phyloP scores from a whole-genome alignment of 2,888 invertebrate genomes.

The Calameuta idolon region DNA sequence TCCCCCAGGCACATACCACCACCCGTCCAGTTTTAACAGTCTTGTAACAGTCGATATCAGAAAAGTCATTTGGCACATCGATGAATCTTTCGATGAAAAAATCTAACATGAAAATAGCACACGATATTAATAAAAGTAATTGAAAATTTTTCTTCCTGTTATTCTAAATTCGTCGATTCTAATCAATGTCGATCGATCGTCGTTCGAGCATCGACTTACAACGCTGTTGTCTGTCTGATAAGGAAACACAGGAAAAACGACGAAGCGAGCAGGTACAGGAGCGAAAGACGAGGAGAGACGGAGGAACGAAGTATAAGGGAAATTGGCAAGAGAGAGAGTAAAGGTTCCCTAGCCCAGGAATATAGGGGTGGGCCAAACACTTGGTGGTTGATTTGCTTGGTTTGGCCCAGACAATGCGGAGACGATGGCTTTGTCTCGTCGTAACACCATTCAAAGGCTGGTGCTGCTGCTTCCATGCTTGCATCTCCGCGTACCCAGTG shows the following conservation, averaged over 20 bases:
- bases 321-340: conserved; percentile 7
- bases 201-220: too few species aligned
- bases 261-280: not conserved
- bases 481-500: conserved; percentile 19
- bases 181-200: too few species aligned
- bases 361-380: conserved; percentile 23
- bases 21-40: not conserved
- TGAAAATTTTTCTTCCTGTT: too few species aligned
- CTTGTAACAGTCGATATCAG: not conserved
- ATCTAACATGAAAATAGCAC: not conserved
- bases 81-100: not conserved
- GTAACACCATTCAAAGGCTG: conserved; percentile 55
- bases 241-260: not conserved
- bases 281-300: not conserved
- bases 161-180: too few species aligned
- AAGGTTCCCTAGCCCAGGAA: conserved; percentile 6
- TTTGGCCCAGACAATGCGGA: conserved; percentile 58
- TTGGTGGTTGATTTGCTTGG: conserved; percentile 61
- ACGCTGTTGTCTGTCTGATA: not conserved
- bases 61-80: not conserved
- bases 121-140: not conserved
- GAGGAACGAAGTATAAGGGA: conserved; percentile 13
- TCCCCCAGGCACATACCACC: conserved; percentile 10
- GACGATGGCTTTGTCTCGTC: conserved; percentile 61
- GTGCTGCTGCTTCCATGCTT: conserved; percentile 34